Conservation (phyloP, 2,888 invertebrate genomes). For the Diaperis boleti region DNA sequence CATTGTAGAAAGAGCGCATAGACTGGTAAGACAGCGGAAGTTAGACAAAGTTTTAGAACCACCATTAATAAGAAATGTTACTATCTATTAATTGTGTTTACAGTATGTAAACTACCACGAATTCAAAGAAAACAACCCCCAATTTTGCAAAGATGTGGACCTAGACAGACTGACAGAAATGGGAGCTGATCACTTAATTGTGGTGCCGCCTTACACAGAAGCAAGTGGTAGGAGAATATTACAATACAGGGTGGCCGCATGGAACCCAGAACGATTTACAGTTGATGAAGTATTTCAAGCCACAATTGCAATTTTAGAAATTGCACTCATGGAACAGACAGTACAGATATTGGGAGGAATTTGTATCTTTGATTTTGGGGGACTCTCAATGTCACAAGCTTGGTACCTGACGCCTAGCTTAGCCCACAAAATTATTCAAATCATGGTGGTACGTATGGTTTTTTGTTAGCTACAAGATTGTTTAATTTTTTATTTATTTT, state of each 20-base stretch:
- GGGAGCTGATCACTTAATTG: constrained; percentile 77
- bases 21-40: constrained; percentile 77
- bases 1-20: constrained; percentile 77
- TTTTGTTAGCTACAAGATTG: background rate
- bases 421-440: constrained; percentile 76
- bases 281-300: constrained; percentile 80
- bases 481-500: constrained; percentile 40
- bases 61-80: background rate
- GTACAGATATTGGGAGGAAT: constrained; percentile 84
- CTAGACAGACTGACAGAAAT: constrained; percentile 74
- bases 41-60: no score
- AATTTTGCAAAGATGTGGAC: constrained; percentile 75
- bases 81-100: constrained; percentile 52
- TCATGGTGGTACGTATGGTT: constrained; percentile 75
- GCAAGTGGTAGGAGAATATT: constrained; percentile 80
- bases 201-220: constrained; percentile 82
- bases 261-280: constrained; percentile 77
- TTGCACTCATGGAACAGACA: constrained; percentile 80
- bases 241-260: constrained; percentile 79
- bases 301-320: constrained; percentile 77
- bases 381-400: constrained; percentile 78
- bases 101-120: constrained; percentile 81
- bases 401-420: constrained; percentile 80
- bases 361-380: constrained; percentile 80
- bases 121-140: constrained; percentile 80